These are phyloP conservation scores for Chionis minor DNA, from an alignment of 2,113 vertebrate species.

Conservation along the genomic window DNA sequence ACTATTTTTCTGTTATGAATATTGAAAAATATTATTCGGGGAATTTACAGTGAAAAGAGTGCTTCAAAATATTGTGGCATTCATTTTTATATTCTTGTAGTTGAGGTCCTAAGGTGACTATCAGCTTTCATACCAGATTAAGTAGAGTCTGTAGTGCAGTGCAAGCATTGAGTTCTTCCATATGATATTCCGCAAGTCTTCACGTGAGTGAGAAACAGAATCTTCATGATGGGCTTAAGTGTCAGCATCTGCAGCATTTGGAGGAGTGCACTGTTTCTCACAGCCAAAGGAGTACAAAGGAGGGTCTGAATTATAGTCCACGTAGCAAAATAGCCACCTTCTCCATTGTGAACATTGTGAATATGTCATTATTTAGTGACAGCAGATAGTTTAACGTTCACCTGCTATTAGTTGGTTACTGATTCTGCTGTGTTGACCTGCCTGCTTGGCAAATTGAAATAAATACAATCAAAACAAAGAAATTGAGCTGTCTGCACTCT, in stretches of 20 bases:
- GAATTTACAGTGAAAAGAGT: background rate
- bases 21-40: background rate
- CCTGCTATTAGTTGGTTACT: background rate
- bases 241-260: background rate
- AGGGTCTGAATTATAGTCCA: background rate
- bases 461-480: constrained; percentile 8
- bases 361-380: constrained; percentile 5
- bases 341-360: background rate
- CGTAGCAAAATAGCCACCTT: background rate
- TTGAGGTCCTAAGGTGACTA: background rate
- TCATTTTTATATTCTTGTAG: background rate
- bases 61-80: background rate
- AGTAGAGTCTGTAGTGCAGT: background rate
- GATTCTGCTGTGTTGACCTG: background rate
- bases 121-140: background rate
- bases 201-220: background rate
- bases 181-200: background rate
- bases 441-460: background rate
- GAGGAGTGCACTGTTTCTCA: background rate
- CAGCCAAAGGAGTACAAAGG: background rate
- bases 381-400: background rate
- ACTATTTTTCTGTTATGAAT: background rate
- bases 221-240: background rate
- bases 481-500: background rate
- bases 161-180: background rate